phyloP scores from a whole-genome alignment of 2,113 vertebrate species.

The Xerus inauris region DNA sequence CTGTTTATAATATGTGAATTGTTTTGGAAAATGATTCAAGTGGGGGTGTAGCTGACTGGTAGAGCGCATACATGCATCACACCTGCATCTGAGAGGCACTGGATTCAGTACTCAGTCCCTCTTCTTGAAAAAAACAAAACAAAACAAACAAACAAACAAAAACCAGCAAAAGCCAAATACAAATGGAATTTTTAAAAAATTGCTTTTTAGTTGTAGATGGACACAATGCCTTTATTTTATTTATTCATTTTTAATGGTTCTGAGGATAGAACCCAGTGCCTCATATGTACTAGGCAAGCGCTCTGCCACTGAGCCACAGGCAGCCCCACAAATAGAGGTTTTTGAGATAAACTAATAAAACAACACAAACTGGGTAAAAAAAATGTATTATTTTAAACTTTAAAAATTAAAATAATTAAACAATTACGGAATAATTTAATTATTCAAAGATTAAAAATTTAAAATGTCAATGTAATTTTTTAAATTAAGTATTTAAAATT shows the following conservation, averaged over 20 bases:
- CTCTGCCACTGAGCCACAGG: no score
- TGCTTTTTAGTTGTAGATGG: no score
- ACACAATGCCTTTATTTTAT: no score
- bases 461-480: no score
- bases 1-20: background rate
- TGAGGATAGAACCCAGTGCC: no score
- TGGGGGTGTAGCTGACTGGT: background rate
- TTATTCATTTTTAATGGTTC: no score
- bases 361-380: background rate
- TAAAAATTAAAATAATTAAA: no score
- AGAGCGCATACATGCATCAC: background rate
- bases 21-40: slow-evolving; percentile 1
- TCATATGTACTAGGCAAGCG: no score
- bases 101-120: background rate
- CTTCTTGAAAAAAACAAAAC: no score
- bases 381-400: background rate
- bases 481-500: background rate
- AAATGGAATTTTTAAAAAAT: no score
- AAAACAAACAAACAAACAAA: background rate
- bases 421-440: no score
- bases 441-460: no score
- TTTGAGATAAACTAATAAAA: slow-evolving; percentile 20
- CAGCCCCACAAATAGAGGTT: background rate
- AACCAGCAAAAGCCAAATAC: background rate
- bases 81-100: background rate